Evolutionary conservation across 2,888 invertebrate species (phyloP).

Genomic region (Bhutanitis thaidina): DNA sequence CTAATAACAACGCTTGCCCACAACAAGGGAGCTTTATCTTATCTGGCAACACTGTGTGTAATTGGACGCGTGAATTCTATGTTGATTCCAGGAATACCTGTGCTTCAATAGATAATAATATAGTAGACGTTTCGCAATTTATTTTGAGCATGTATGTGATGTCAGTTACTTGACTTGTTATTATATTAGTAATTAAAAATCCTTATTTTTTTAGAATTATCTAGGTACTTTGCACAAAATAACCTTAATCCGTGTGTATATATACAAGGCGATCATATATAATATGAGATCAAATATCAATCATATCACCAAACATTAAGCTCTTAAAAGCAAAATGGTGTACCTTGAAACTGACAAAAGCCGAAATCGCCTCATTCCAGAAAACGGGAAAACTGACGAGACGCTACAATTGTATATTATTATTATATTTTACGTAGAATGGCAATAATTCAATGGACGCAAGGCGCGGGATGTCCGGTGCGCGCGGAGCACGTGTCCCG

Average conservation of each 20-base stretch:
- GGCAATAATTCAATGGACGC: constrained; percentile 73
- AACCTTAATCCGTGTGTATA: no score
- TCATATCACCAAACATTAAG: constrained; percentile 7
- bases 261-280: no score
- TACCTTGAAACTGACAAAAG: background rate
- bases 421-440: constrained; percentile 42
- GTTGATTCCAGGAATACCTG: constrained; percentile 27
- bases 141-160: no score
- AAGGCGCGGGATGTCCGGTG: constrained; percentile 68
- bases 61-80: constrained; percentile 56
- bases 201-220: no score
- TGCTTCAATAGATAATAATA: no score
- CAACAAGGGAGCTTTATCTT: constrained; percentile 50
- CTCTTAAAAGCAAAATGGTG: constrained; percentile 20
- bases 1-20: constrained; percentile 41
- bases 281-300: constrained; percentile 1
- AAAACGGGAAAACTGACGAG: constrained; percentile 6
- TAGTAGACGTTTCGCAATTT: no score
- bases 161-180: no score
- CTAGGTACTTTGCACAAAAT: no score
- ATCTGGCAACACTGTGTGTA: constrained; percentile 60
- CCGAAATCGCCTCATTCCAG: constrained; percentile 1
- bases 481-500: constrained; percentile 71
- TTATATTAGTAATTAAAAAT: no score
- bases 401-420: constrained; percentile 28